Base-by-base conservation (phyloP, 2,888 invertebrate genomes). In the Nomada ruficornis region DNA sequence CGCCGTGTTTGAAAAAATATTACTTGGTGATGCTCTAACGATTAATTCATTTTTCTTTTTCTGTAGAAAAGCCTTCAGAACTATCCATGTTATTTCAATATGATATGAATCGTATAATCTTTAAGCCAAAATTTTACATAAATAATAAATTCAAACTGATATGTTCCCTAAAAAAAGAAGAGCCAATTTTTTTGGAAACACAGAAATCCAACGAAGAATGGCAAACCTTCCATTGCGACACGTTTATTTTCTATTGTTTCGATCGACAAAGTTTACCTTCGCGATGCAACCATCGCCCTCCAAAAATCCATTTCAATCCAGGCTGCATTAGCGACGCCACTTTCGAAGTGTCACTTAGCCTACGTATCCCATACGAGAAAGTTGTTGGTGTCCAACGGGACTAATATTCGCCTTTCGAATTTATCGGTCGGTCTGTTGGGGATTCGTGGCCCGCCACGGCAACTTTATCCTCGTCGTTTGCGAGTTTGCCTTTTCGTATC, bases 401-500 rank as follows among this genome's bases (percentile, higher is more conserved):
- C 84, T 87, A 86, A 87, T 88, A 86, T 86, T 77, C 84, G 70
- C 83, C 69, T 83, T 83, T 74, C 75, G 83, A 76, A 87, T 87
- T 87, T 88, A 87, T 86, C 83, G 83, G 69, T 23, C 26, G 59
- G 70, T 70, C 87, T 76, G 69, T 5, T 36, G 83, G 77, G 87
- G n/a, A 82, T 79, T 77, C 80, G 71, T 80, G 76, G 68, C 60
- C 60, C 75, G 68, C 54, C 75, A 5, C 54, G 68, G 62, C 75
- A 85, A 88, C 86, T 88, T 88, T 85, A 78, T 83, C 77, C 81
- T 67, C 75, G 74, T 67, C 86, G 78, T 83, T 83, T 86, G 81
- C 75, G 80, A 88, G 85, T 88, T 88, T 85, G 79, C 82, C 88
- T 84, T 86, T 88, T 82, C 88, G 88, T 88, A 88, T 88, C 88